Evolutionary conservation across 2,113 vertebrate species (phyloP).

Genomic region (Syrrhaptes paradoxus): DNA sequence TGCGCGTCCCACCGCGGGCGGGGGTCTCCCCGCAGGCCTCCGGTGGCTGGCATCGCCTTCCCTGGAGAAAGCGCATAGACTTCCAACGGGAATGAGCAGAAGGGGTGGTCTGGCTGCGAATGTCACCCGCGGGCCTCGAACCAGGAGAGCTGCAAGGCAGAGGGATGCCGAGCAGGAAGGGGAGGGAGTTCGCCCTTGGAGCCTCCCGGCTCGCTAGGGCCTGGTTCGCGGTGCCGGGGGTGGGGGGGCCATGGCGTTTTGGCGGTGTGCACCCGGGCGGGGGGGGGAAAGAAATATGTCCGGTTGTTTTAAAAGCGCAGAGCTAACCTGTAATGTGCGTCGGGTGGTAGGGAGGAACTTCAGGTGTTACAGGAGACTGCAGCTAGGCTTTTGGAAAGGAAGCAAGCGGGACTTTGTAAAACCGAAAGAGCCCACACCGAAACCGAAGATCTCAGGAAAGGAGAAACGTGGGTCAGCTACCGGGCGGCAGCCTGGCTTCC

Average conservation of each 20-base stretch:
- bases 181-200: not conserved
- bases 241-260: not conserved
- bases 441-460: rapidly evolving
- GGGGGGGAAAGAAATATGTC: not conserved
- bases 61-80: not conserved
- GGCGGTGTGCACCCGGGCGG: not conserved
- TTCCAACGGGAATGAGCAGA: not conserved
- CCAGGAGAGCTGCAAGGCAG: rapidly evolving
- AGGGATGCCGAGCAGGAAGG: not conserved
- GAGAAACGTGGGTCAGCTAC: not conserved
- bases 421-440: not conserved
- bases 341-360: not conserved
- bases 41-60: not conserved
- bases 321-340: rapidly evolving
- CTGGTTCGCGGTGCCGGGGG: not conserved
- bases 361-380: rapidly evolving
- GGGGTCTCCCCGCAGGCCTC: too few relatives aligned
- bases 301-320: rapidly evolving
- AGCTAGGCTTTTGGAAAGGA: not conserved
- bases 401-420: rapidly evolving
- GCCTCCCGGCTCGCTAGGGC: not conserved
- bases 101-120: rapidly evolving
- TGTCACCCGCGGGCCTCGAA: not conserved
- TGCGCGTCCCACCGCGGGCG: not conserved
- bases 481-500: too few relatives aligned